Evolutionary conservation across 2,797 vertebrate genomes (phyloP).

Genomic region (Cossypha niveicapilla): DNA sequence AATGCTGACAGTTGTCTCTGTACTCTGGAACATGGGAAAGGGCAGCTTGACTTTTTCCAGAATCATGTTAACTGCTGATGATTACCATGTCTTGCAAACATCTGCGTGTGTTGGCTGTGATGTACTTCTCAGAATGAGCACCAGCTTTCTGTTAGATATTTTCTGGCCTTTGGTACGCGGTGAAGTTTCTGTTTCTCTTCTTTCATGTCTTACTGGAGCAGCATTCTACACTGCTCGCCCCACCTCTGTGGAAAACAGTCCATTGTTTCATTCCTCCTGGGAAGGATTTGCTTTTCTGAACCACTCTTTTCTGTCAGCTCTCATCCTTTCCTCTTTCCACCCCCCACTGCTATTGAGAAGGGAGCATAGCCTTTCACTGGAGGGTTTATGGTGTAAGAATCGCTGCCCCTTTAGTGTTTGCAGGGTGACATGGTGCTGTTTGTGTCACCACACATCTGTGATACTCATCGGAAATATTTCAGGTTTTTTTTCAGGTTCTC

Average conservation of each 20-base stretch:
- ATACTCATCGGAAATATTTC: not conserved
- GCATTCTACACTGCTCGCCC: not conserved
- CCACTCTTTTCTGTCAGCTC: not conserved
- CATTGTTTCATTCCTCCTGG: not conserved
- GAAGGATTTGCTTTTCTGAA: not conserved
- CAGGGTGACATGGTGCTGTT: not conserved
- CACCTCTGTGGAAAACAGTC: not conserved
- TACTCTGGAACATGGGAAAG: conserved; percentile 18
- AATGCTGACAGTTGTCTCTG: conserved; percentile 17
- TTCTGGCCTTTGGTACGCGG: not conserved
- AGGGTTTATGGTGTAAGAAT: not conserved
- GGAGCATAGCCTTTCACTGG: not conserved
- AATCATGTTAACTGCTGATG: not conserved
- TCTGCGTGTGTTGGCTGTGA: not conserved
- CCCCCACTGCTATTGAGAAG: not conserved
- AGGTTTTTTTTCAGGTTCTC: not conserved
- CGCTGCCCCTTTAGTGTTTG: accelerated
- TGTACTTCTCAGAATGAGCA: not conserved
- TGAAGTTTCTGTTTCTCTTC: not conserved
- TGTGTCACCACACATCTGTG: not conserved
- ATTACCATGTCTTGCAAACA: conserved; percentile 20
- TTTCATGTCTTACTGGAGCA: not conserved
- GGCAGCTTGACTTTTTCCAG: conserved; percentile 42
- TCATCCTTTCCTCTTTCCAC: not conserved
- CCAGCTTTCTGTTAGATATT: not conserved